Conservation (phyloP, 2,797 vertebrate species). For the Limosa lapponica region DNA sequence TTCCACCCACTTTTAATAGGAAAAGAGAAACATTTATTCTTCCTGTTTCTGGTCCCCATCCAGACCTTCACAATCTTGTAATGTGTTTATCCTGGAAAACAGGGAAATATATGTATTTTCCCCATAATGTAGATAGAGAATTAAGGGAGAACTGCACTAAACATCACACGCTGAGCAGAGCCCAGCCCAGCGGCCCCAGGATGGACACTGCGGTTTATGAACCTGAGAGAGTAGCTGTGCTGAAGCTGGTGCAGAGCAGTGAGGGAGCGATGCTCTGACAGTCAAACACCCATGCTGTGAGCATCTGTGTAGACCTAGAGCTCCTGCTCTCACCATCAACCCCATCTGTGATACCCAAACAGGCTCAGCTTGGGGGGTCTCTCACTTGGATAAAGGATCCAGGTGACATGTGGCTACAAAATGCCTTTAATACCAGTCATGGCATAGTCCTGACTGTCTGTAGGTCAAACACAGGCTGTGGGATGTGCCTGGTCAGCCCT, state of each 20-base stretch:
- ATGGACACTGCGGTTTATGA: background rate
- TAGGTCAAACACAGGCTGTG: background rate
- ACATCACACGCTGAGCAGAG: accelerated
- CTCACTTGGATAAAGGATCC: background rate
- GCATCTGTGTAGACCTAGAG: background rate
- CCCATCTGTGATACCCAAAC: background rate
- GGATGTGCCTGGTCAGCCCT: background rate
- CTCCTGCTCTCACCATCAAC: background rate
- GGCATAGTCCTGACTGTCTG: background rate
- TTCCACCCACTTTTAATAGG: background rate
- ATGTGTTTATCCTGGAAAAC: background rate
- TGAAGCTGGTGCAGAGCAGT: background rate
- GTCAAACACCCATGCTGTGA: background rate
- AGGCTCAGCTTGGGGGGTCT: background rate
- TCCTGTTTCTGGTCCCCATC: background rate
- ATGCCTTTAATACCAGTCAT: background rate
- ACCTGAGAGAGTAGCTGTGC: background rate
- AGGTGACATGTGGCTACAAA: background rate
- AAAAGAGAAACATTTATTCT: background rate
- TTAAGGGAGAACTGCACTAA: background rate
- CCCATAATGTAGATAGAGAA: background rate
- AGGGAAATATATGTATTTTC: background rate
- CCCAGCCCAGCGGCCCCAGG: background rate
- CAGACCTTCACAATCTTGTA: background rate
- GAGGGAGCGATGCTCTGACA: background rate